phyloP scores from a whole-genome alignment of 2,888 invertebrate genomes.

The Rhogogaster chlorosoma region DNA sequence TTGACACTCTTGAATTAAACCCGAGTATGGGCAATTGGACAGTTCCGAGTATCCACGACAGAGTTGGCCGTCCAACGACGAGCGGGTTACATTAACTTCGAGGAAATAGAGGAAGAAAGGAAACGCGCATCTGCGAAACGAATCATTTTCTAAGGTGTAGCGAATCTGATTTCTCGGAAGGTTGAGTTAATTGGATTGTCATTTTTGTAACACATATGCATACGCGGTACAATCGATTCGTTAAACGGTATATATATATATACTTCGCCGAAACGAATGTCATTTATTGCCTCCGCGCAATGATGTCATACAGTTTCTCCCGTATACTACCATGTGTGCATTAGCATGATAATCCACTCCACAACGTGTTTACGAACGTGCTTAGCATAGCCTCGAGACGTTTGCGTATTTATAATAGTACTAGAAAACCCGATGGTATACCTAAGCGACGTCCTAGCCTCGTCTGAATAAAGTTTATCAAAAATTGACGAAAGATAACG shows the following conservation, averaged over 20 bases:
- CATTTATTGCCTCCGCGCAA: neutral
- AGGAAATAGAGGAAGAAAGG: neutral
- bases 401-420: neutral
- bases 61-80: neutral
- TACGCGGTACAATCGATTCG: neutral
- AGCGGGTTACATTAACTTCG: neutral
- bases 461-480: neutral
- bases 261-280: neutral
- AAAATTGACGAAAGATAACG: neutral
- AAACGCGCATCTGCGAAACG: neutral
- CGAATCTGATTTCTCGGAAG: neutral
- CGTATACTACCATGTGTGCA: constrained; percentile 10
- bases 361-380: constrained; percentile 15
- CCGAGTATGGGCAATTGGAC: neutral
- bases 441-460: neutral
- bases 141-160: neutral
- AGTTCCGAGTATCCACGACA: neutral
- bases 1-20: neutral
- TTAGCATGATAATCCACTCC: constrained; percentile 12
- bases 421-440: neutral
- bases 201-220: neutral
- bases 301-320: constrained; percentile 34
- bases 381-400: constrained; percentile 15
- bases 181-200: neutral
- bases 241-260: neutral